Conservation (phyloP, 2,888 invertebrate genomes). For the Acronicta psi region DNA sequence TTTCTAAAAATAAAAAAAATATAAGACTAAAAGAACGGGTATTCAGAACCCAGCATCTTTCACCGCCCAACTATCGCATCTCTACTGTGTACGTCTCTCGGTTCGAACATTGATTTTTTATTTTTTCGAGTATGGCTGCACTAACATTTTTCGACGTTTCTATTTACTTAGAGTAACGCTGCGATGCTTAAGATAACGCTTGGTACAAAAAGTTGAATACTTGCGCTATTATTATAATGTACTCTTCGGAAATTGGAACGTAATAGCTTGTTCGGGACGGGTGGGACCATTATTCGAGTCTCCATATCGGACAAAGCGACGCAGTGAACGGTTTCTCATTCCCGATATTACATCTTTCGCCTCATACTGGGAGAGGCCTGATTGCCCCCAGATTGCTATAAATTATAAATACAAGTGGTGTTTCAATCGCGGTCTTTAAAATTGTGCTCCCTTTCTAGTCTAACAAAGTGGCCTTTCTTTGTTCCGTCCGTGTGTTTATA, state of each 20-base stretch:
- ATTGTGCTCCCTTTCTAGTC: conserved; percentile 86
- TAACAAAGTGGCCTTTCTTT: conserved; percentile 86
- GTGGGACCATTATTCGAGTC: conserved; percentile 67
- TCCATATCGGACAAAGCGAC: conserved; percentile 66
- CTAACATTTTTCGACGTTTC: conserved; percentile 58
- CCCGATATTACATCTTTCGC: conserved; percentile 82
- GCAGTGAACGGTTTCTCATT: conserved; percentile 80
- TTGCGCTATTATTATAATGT: conserved; percentile 58
- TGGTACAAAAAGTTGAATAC: conserved; percentile 54
- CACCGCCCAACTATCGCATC: conserved; percentile 83
- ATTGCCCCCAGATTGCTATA: conserved; percentile 86
- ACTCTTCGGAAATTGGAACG: conserved; percentile 60
- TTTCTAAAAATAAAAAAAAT: conserved; percentile 87
- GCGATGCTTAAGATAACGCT: conserved; percentile 56
- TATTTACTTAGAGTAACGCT: conserved; percentile 48
- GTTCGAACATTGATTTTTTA: conserved; percentile 61
- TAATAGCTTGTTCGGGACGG: conserved; percentile 62
- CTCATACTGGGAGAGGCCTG: conserved; percentile 80
- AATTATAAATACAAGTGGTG: conserved; percentile 84
- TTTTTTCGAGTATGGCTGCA: conserved; percentile 57
- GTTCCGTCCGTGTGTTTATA: conserved; percentile 72
- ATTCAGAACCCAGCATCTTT: conserved; percentile 85
- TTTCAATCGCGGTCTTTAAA: conserved; percentile 84
- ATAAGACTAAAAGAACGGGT: conserved; percentile 84
- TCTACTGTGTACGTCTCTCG: conserved; percentile 66